Base-by-base conservation (phyloP, 2,113 vertebrate species). In the Cebus imitator region DNA sequence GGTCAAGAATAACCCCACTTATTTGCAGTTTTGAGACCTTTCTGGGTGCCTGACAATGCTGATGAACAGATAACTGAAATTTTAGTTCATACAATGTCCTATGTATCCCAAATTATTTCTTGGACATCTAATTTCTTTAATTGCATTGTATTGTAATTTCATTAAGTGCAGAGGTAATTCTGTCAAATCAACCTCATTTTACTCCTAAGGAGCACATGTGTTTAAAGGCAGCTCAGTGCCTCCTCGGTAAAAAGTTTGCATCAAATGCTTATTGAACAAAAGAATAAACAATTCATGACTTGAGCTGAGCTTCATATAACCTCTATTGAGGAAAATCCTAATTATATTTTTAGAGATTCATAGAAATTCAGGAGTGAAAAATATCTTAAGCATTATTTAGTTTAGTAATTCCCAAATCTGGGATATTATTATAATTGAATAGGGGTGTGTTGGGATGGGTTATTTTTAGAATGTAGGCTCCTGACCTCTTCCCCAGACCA, bases 231-330 rank as follows among this genome's bases (percentile, higher is more conserved):
- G 25, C 50, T 89, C 61, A 35, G 48, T 76, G 61, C 18, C 55
- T 58, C 21, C 6, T 57, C 5, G 35, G 35, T 96, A 32, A 91
- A 95, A 50, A 35, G 66, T 52, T 75, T 94, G 23, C 1, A 40
- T 82, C 16, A 92, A 23, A 94, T 81, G 20, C 57, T 66, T 91
- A 21, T 68, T 84, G 14, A 81, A 68, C 40, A 23, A 70, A 93
- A 86, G 66, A 87, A 52, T 87, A 80, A 92, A 75, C 94, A 90
- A 93, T 58, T 8, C 27, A 57, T 92, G 18, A 84, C 11, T 95
- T 92, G 70, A 89, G 50, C 68, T 57, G 27, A 95, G 90, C 61
- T 72, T 96, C 40, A 50, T 25, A 50, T 40, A 87, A 6, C 8
- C 17, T 75, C 55, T 96, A 3, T 50, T 58, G 48, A 92, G 21